Base-by-base conservation (phyloP, 1,140 invertebrate genomes). In the Leptestheria dahalacensis region DNA sequence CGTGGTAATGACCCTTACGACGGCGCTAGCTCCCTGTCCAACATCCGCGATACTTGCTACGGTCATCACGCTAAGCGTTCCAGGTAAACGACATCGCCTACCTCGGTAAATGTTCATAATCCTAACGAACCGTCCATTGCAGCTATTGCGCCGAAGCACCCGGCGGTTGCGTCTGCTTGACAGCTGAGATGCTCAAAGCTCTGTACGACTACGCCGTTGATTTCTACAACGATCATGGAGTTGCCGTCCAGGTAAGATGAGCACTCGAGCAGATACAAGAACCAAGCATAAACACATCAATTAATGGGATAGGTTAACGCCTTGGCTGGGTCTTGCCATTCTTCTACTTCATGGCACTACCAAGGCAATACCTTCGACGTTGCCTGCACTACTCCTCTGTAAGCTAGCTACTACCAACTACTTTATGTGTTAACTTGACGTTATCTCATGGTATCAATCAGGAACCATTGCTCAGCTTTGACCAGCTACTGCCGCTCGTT, bases 31-130 rank as follows among this genome's bases (percentile, higher is more conserved):
- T 41, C 58, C 33, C 12, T 62, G 26, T 59, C 56, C 15, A 62
- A 62, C 48, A 61, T 62, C 25, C 57, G 61, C 15, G 61, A 62
- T 26, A 62, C 61, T 24, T 62, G 61, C 28, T 59, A 62, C 12
- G 61, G 61, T 10, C 24, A 48, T 24, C 61, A 62, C 2, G 61
- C 25, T 25, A 62, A 62, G 49, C 53, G 47, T 24, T 62, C 61
- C 10, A 41, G 20, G 61, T 62, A 33, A 60, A n/a, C n/a, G n/a
- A n/a, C n/a, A n/a, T n/a, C n/a, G n/a, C n/a, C n/a, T n/a, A n/a
- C n/a, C n/a, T n/a, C n/a, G n/a, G n/a, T n/a, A n/a, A n/a, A n/a
- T n/a, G n/a, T n/a, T n/a, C n/a, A n/a, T n/a, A n/a, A n/a, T n/a
- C n/a, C n/a, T n/a, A n/a, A n/a, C n/a, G n/a, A n/a, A n/a, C n/a